Conservation (phyloP, 2,113 vertebrate species). For the Anas platyrhynchos region DNA sequence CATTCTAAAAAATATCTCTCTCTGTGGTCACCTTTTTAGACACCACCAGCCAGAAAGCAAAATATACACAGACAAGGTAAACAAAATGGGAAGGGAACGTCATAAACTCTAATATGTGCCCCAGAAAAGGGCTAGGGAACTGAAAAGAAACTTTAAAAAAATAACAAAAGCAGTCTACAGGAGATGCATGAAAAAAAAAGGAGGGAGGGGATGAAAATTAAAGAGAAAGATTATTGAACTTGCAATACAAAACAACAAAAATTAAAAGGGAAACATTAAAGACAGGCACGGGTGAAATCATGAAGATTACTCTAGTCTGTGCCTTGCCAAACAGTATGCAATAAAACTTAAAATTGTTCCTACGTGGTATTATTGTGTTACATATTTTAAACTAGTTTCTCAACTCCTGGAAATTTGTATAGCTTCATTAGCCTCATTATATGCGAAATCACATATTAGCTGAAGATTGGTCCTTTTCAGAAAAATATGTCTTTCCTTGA, state of each 20-base stretch:
- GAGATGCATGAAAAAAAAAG: accelerated
- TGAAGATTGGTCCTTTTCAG: background rate
- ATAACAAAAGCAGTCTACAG: background rate
- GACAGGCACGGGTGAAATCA: background rate
- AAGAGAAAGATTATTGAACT: background rate
- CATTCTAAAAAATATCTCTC: background rate
- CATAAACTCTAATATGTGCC: background rate
- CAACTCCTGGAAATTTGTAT: background rate
- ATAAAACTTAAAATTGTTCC: background rate
- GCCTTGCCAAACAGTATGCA: background rate
- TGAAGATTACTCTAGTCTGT: background rate
- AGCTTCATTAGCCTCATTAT: background rate
- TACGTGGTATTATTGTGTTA: background rate
- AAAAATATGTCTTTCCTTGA: background rate
- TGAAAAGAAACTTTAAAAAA: background rate
- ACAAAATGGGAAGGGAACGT: background rate
- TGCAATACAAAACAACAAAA: background rate
- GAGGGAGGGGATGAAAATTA: background rate
- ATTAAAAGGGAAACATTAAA: background rate
- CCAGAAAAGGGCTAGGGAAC: background rate
- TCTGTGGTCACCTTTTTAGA: background rate
- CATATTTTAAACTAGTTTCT: background rate
- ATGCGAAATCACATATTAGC: background rate
- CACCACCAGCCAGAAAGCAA: background rate
- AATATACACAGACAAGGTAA: background rate